Conservation (phyloP, 2,113 vertebrate genomes). For the Syrmaticus mikado region DNA sequence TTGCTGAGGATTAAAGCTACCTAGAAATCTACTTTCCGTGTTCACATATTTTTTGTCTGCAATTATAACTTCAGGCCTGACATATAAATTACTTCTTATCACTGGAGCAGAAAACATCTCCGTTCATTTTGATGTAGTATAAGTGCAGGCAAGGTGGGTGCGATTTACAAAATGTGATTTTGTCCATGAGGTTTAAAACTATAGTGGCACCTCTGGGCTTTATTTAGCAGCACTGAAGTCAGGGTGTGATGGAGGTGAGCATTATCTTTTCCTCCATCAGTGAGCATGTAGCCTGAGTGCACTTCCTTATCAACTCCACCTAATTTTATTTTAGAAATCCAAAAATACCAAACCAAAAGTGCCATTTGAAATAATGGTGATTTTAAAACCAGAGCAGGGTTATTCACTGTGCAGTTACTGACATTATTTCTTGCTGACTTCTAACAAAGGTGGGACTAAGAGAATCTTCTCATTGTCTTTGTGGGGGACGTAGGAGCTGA, state of each 20-base stretch:
- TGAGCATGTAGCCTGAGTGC: fast-evolving
- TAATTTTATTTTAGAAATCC: not conserved
- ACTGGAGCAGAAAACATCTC: not conserved
- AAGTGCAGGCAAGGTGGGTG: not conserved
- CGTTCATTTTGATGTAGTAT: not conserved
- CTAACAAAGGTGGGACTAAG: not conserved
- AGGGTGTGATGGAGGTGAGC: not conserved
- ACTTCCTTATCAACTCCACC: not conserved
- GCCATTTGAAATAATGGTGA: not conserved
- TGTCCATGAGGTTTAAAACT: not conserved
- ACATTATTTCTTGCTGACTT: not conserved
- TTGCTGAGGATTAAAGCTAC: not conserved
- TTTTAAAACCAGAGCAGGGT: not conserved
- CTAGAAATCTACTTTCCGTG: not conserved
- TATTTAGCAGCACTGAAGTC: not conserved
- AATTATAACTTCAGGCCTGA: slow-evolving; percentile 1
- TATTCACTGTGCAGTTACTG: not conserved
- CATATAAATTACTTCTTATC: not conserved
- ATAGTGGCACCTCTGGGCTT: fast-evolving
- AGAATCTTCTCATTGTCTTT: not conserved
- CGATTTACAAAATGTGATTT: not conserved
- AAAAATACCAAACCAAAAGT: not conserved
- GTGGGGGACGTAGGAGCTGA: not conserved
- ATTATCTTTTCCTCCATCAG: not conserved
- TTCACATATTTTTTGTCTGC: not conserved